Evolutionary conservation across 2,888 invertebrate genomes (phyloP).

Genomic region (Clivina fossor): DNA sequence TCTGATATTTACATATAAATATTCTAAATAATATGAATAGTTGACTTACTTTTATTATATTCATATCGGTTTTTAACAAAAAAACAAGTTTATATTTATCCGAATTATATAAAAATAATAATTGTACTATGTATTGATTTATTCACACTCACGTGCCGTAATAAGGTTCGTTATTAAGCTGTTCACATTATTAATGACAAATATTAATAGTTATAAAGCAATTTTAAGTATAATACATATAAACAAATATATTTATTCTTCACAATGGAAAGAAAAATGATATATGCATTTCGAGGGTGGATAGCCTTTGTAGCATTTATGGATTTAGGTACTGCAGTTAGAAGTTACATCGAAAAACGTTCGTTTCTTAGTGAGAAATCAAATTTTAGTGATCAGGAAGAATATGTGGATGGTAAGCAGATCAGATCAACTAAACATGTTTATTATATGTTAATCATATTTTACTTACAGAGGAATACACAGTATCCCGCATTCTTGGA

Average conservation of each 20-base stretch:
- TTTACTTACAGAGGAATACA: conserved; percentile 65
- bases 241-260: conserved; percentile 51
- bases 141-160: too few relatives aligned
- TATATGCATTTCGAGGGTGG: conserved; percentile 83
- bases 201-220: too few relatives aligned
- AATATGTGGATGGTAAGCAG: conserved; percentile 64
- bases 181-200: too few relatives aligned
- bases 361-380: conserved; percentile 67
- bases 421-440: conserved; percentile 8
- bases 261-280: conserved; percentile 66
- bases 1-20: too few relatives aligned
- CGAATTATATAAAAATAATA: too few relatives aligned
- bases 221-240: too few relatives aligned
- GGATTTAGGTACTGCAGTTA: conserved; percentile 77
- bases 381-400: conserved; percentile 55
- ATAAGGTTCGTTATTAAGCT: too few relatives aligned
- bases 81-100: too few relatives aligned
- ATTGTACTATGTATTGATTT: too few relatives aligned
- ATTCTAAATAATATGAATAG: too few relatives aligned
- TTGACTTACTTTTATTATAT: too few relatives aligned
- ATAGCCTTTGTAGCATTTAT: conserved; percentile 85
- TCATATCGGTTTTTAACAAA: too few relatives aligned
- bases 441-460: conserved; percentile 16
- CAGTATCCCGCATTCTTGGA: conserved; percentile 72
- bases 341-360: conserved; percentile 77